These are phyloP conservation scores for Heliocidaris erythrogramma DNA, from an alignment of 35 echinoderm and acorn worm species.

Conservation along the genomic window DNA sequence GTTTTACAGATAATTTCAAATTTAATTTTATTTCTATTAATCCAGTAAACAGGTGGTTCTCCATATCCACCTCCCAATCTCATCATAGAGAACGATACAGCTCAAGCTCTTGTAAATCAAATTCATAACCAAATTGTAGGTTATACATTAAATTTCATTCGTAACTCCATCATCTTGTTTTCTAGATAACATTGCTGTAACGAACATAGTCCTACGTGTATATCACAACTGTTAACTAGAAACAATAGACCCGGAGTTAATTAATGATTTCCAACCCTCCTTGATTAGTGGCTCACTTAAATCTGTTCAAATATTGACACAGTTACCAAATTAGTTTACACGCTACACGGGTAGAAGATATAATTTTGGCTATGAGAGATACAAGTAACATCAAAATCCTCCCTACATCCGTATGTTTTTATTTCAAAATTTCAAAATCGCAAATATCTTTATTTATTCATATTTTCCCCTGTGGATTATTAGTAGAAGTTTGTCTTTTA, in stretches of 20 bases:
- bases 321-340: constrained; percentile 24
- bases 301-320: not conserved
- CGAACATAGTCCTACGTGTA: no score
- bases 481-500: no score
- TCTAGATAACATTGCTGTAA: no score
- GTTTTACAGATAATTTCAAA: no score
- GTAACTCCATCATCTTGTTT: not conserved
- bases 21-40: no score
- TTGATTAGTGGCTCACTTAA: not conserved
- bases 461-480: no score
- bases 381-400: not conserved
- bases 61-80: no score
- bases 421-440: no score
- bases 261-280: constrained; percentile 15
- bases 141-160: not conserved
- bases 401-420: not conserved
- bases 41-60: no score
- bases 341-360: not conserved
- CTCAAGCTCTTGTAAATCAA: not conserved
- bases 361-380: not conserved
- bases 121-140: not conserved
- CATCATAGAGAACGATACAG: no score
- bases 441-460: no score
- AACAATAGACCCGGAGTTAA: constrained; percentile 22
- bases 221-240: not conserved